Conservation (phyloP, 1,140 invertebrate species). For the Solen grandis region DNA sequence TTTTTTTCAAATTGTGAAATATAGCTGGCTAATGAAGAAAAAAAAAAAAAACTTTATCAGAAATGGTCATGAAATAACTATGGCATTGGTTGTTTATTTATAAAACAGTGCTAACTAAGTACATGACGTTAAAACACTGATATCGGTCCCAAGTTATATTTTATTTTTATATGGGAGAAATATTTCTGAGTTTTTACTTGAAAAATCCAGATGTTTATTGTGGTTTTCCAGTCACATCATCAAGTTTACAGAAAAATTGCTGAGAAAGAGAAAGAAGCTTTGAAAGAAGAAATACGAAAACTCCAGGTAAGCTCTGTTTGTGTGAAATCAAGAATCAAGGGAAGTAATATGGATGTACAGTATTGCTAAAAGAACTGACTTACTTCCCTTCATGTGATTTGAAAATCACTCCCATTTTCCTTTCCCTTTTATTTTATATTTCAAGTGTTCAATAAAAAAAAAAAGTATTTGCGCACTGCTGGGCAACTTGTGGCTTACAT, state of each 20-base stretch:
- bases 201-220: background rate
- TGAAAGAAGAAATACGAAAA: slow-evolving; percentile 53
- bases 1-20: no score
- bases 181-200: no score
- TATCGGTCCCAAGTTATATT: background rate
- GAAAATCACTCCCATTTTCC: no score
- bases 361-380: no score
- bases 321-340: no score
- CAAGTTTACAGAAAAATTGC: slow-evolving; percentile 42
- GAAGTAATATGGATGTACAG: no score
- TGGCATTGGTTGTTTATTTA: background rate
- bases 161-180: no score
- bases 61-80: background rate
- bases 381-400: no score
- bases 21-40: no score
- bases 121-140: background rate
- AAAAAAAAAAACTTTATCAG: background rate
- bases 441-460: no score
- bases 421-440: no score
- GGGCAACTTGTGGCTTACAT: background rate
- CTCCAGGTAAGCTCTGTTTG: slow-evolving; percentile 22
- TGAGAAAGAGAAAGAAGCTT: slow-evolving; percentile 38
- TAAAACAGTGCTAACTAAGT: background rate
- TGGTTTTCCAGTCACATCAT: slow-evolving; percentile 15
- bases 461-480: background rate